Base-by-base conservation (phyloP, 2,888 invertebrate genomes). In the Archips xylosteana region DNA sequence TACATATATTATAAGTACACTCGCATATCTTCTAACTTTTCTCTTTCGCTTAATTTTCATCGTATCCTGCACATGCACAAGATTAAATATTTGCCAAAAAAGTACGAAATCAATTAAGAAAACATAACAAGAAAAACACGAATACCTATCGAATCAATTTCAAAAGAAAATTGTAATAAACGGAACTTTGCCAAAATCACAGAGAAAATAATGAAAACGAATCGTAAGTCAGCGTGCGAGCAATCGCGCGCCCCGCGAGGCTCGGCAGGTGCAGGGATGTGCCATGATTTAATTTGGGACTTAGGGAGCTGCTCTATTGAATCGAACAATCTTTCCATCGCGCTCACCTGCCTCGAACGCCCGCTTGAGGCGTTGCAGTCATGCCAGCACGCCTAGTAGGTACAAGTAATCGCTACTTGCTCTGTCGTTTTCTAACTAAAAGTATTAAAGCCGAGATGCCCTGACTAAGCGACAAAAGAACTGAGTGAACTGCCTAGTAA, bases 201-300 rank as follows among this genome's bases (percentile, higher is more conserved):
- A 84, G 80, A 81, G 82, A 79, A 83, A 87, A 87, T 89, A 88
- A 89, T 87, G 87, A 87, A 85, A 90, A 88, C 85, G 85, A 88
- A 89, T 89, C 86, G 87, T 88, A 84, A 88, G 87, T 83, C 82
- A 84, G 85, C 80, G 84, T 83, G 84, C 83, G 83, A 85, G 80
- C 85, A 83, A 76, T 77, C 77, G 79, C 82, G 39, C 10, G 87
- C 85, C 88, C 86, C 88, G 81, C 84, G 87, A 83, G 87, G 84
- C 81, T 87, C 82, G 83, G 87, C 94, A 93, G 93, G 92, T 94
- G 93, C 91, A 88, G 89, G 89, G 91, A 90, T 91, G 91, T 91
- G 91, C 87, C 91, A 91, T 94, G 92, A 94, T 94, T 93, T 94
- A 94, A 94, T 94, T 94, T 94, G 94, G 94, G 94, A 92, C 91